Evolutionary conservation across 2,888 invertebrate genomes (phyloP), one percentile per base, ranked within the genome.

Genomic region (Clunio marinus): DNA sequence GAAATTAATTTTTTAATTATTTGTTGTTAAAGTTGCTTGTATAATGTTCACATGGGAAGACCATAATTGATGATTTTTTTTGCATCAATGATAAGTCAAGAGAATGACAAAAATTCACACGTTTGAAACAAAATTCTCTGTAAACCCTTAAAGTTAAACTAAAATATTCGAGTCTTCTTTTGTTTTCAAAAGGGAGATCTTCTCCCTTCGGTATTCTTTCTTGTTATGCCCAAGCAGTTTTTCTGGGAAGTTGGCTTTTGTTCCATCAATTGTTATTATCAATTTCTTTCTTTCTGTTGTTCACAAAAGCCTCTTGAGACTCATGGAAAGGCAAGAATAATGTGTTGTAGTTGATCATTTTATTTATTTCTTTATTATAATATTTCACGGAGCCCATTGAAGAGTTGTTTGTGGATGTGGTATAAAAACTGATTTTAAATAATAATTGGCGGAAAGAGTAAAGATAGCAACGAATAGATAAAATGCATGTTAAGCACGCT

Each of bases 361-460:
- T 60, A 37, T 60, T 63, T 63, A 63, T 46, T 63, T 63, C 63
- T 63, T 63, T n/a, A 63, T 63, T 63, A 7, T 46, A 63, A 63
- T 46, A 63, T 63, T 45, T 63, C 46, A 46, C 63, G 37, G 1
- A 58, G 28, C n/a, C n/a, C 51, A 51, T 13, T 60, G 17, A 20
- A 15, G 60, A 15, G 17, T 22, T n/a, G n/a, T 24, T 60, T 60
- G 22, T 24, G 22, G 15, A 10, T 28, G 25, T 24, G 20, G 20
- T 10, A 46, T 57, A 57, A 57, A 13, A 27, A n/a, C n/a, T n/a
- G 2, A 60, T 22, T 58, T 51, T 51, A 4, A 58, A 32, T 62
- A 45, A 63, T 63, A 63, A 63, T 63, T 63, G 63, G 63, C 46
- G 46, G 63, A 63, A 45, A 22, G 15, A 20, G 46, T 4, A 3